These are phyloP conservation scores for Diplogasteroides magnus DNA, from an alignment of 1,140 invertebrate species.

Conservation along the genomic window DNA sequence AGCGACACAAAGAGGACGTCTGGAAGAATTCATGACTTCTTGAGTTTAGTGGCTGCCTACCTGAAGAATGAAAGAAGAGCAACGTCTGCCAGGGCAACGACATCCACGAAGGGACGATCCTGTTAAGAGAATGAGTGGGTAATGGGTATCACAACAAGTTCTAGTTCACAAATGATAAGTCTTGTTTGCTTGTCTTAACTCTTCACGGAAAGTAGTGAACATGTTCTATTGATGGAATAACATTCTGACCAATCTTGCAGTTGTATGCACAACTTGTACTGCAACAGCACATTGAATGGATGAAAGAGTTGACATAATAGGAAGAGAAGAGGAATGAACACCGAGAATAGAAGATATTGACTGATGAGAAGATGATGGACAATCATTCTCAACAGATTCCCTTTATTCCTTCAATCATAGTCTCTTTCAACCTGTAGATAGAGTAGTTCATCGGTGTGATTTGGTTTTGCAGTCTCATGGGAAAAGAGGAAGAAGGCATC, in stretches of 20 bases:
- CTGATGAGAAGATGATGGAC: not conserved
- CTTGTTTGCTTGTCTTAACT: no score
- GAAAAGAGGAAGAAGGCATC: not conserved
- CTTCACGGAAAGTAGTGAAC: no score
- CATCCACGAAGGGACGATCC: slow-evolving; percentile 33
- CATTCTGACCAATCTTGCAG: not conserved
- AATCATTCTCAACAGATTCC: not conserved
- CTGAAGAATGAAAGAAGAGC: slow-evolving; percentile 19
- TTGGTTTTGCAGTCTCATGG: not conserved
- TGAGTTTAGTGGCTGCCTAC: no score
- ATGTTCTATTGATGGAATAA: no score
- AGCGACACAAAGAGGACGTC: slow-evolving; percentile 21
- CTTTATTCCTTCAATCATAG: not conserved
- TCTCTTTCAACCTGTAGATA: not conserved
- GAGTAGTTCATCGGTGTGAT: not conserved
- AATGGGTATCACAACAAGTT: not conserved
- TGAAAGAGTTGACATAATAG: not conserved
- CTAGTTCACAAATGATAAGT: no score
- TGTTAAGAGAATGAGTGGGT: not conserved
- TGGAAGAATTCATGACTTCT: no score
- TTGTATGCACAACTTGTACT: not conserved
- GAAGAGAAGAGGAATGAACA: not conserved
- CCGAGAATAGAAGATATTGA: not conserved
- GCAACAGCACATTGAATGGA: not conserved
- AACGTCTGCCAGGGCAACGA: slow-evolving; percentile 23